A percentile compares a stretch with the other conserved stretches of the same genome.
phyloP scores from a whole-genome alignment of 1,140 invertebrate species.

The Plutomurus gul region DNA sequence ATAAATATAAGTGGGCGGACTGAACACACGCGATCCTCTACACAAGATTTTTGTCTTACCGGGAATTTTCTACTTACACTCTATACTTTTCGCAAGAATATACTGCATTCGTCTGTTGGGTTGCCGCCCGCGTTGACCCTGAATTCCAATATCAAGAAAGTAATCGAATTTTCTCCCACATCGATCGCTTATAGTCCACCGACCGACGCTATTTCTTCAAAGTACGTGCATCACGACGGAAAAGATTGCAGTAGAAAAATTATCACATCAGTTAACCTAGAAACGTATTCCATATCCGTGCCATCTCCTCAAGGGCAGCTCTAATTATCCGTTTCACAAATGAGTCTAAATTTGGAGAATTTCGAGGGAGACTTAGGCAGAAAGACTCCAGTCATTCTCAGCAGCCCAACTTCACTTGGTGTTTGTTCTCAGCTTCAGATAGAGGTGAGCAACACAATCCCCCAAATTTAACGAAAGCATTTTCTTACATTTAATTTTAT shows the following conservation, averaged over 20 bases:
- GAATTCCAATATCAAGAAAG: neutral
- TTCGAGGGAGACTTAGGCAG: constrained; percentile 43
- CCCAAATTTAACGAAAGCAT: neutral
- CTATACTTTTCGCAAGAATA: too few species aligned
- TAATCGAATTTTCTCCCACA: neutral
- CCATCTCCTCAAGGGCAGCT: neutral
- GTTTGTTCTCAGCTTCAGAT: constrained; percentile 42
- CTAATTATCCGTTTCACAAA: neutral
- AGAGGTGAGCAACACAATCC: constrained; percentile 33
- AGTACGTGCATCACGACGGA: too few species aligned
- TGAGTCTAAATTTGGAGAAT: constrained; percentile 51
- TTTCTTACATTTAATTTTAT: neutral
- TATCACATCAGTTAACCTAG: too few species aligned
- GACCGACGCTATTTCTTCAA: too few species aligned
- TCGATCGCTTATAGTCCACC: too few species aligned
- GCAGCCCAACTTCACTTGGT: constrained; percentile 49
- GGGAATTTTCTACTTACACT: too few species aligned
- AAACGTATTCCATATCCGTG: neutral
- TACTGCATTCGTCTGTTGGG: neutral
- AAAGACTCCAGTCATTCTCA: constrained; percentile 47
- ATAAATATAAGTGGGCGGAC: too few species aligned
- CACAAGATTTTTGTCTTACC: too few species aligned
- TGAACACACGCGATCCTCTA: too few species aligned
- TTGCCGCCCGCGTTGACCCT: neutral
- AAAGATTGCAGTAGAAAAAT: too few species aligned